A percentile compares a stretch with the other conserved stretches of the same genome.
Conservation (phyloP, 1,140 invertebrate genomes). For the Achroia grisella region DNA sequence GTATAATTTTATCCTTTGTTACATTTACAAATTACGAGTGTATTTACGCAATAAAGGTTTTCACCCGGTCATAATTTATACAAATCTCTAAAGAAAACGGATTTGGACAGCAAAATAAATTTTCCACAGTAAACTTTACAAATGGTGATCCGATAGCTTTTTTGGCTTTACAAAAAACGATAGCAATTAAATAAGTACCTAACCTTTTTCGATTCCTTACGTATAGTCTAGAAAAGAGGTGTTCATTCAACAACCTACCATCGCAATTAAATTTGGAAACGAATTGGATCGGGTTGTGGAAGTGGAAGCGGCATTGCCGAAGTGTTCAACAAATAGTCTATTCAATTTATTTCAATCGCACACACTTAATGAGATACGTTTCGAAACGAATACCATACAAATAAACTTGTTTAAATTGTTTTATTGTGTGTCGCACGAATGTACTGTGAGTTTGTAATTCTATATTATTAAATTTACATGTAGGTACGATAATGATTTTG, state of each 20-base stretch:
- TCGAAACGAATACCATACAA: constrained; percentile 40
- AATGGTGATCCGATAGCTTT: too few relatives aligned
- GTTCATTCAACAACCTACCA: constrained; percentile 49
- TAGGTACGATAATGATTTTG: too few relatives aligned
- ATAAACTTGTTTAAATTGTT: constrained; percentile 29
- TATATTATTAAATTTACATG: too few relatives aligned
- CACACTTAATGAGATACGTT: constrained; percentile 66
- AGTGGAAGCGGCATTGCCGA: constrained; percentile 24
- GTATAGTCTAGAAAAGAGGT: constrained; percentile 41
- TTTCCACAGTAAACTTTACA: too few relatives aligned
- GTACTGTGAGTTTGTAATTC: too few relatives aligned
- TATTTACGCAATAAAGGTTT: too few relatives aligned
- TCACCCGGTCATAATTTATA: too few relatives aligned
- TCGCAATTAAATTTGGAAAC: constrained; percentile 63
- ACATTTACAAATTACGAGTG: too few relatives aligned
- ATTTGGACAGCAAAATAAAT: too few relatives aligned
- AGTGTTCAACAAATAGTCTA: constrained; percentile 67
- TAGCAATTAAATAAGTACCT: constrained; percentile 6
- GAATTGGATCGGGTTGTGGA: constrained; percentile 48
- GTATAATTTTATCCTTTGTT: too few relatives aligned
- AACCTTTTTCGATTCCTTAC: constrained; percentile 6
- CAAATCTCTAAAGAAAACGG: too few relatives aligned
- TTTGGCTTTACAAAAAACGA: constrained; percentile 1
- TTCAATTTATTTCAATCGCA: constrained; percentile 60
- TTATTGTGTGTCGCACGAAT: neutral